Conservation (phyloP, 2,888 invertebrate genomes). For the Cancer borealis region DNA sequence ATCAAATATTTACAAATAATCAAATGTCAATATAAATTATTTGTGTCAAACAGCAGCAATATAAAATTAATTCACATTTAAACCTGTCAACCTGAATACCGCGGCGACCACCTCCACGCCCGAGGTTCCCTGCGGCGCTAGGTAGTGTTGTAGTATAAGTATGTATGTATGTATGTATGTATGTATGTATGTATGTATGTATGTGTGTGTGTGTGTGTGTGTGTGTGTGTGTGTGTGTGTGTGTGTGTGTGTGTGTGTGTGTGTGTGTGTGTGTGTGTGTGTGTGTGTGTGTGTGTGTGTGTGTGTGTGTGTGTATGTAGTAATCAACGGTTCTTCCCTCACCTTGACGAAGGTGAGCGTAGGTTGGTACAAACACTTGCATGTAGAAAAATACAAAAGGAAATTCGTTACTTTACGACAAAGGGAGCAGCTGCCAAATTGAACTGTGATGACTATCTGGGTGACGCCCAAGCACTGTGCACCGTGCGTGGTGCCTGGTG, state of each 20-base stretch:
- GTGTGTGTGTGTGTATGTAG: constrained; percentile 58
- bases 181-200: constrained; percentile 28
- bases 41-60: background rate
- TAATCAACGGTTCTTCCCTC: constrained; percentile 1
- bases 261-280: constrained; percentile 43
- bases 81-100: background rate
- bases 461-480: background rate
- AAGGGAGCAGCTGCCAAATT: constrained; percentile 15
- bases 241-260: constrained; percentile 24
- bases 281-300: constrained; percentile 56
- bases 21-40: background rate
- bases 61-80: constrained; percentile 13
- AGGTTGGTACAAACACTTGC: background rate
- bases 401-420: background rate
- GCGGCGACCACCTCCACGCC: background rate
- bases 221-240: constrained; percentile 15
- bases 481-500: background rate
- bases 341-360: background rate
- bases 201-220: background rate
- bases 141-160: background rate
- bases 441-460: background rate
- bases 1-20: constrained; percentile 24
- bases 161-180: constrained; percentile 45
- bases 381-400: constrained; percentile 27
- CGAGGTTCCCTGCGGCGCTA: background rate